Evolutionary conservation across 2,888 invertebrate species (phyloP).

Genomic region (Hoplodrina blanda): DNA sequence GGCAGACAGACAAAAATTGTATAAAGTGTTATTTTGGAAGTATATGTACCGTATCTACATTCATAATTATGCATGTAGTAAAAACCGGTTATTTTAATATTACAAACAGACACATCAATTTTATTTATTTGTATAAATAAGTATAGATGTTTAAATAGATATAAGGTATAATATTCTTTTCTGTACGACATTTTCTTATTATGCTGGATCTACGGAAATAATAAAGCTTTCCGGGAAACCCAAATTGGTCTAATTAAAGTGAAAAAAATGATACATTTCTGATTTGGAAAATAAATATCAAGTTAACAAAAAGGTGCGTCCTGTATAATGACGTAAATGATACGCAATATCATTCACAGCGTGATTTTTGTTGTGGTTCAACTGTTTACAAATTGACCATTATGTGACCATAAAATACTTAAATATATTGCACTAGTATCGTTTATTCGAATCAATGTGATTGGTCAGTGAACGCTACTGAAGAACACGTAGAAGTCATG

Average conservation of each 20-base stretch:
- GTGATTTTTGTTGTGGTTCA: conserved; percentile 40
- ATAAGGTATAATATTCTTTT: too few relatives aligned
- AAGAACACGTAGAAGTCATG: too few relatives aligned
- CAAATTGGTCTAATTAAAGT: not conserved
- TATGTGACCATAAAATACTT: conserved; percentile 23
- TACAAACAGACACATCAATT: too few relatives aligned
- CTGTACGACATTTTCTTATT: too few relatives aligned
- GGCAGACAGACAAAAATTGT: too few relatives aligned
- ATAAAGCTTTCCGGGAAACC: not conserved
- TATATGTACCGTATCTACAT: too few relatives aligned
- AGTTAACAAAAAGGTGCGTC: not conserved
- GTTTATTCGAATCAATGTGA: not conserved
- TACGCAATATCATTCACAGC: conserved; percentile 46
- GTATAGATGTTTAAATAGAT: too few relatives aligned
- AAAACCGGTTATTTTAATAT: too few relatives aligned
- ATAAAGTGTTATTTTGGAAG: too few relatives aligned
- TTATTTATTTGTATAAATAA: too few relatives aligned
- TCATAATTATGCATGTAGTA: too few relatives aligned
- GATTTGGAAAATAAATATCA: not conserved
- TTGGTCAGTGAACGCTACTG: not conserved
- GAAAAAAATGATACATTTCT: not conserved
- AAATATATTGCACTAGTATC: not conserved
- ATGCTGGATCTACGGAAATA: too few relatives aligned
- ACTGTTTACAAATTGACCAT: conserved; percentile 48
- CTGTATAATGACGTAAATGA: conserved; percentile 28